Percentiles rank a stretch among this genome's conserved stretches.
phyloP scores from a whole-genome alignment of 2,888 invertebrate species.

The Hirtodrosophila trivittata region DNA sequence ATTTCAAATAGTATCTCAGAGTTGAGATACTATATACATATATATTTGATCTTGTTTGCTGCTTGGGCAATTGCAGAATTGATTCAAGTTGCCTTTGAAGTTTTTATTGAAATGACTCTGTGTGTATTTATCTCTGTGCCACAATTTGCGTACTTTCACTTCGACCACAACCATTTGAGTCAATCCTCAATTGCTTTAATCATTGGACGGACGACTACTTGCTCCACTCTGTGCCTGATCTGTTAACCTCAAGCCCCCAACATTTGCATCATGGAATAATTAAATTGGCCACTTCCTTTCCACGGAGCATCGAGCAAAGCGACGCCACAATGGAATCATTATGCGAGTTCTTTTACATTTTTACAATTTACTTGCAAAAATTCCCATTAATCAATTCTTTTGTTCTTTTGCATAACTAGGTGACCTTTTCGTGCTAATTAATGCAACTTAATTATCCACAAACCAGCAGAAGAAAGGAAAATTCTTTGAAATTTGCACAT shows the following conservation, averaged over 20 bases:
- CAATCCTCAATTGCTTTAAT: constrained; percentile 54
- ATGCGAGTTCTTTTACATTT: constrained; percentile 50
- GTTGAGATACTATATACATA: constrained; percentile 4
- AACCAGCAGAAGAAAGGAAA: constrained; percentile 22
- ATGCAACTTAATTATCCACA: constrained; percentile 51
- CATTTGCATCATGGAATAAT: constrained; percentile 53
- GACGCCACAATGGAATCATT: constrained; percentile 62
- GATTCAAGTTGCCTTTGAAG: constrained; percentile 52
- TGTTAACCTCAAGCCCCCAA: constrained; percentile 59
- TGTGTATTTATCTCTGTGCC: constrained; percentile 16
- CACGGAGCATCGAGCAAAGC: constrained; percentile 33
- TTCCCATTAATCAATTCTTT: constrained; percentile 75
- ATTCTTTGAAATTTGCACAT: constrained; percentile 4
- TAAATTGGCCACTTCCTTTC: constrained; percentile 72
- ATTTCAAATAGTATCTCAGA: constrained; percentile 10
- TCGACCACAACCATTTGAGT: constrained; percentile 14
- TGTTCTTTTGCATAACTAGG: constrained; percentile 65
- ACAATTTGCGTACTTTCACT: constrained; percentile 65
- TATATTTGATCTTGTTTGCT: constrained; percentile 1
- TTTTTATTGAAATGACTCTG: constrained; percentile 21
- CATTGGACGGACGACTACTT: constrained; percentile 21
- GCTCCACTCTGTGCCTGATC: constrained; percentile 43
- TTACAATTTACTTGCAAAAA: too few relatives aligned
- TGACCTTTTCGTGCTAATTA: constrained; percentile 65
- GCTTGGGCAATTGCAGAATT: constrained; percentile 27